Evolutionary conservation across 2,113 vertebrate species (phyloP), one percentile per base, ranked within the genome.

Genomic region (Columba livia): DNA sequence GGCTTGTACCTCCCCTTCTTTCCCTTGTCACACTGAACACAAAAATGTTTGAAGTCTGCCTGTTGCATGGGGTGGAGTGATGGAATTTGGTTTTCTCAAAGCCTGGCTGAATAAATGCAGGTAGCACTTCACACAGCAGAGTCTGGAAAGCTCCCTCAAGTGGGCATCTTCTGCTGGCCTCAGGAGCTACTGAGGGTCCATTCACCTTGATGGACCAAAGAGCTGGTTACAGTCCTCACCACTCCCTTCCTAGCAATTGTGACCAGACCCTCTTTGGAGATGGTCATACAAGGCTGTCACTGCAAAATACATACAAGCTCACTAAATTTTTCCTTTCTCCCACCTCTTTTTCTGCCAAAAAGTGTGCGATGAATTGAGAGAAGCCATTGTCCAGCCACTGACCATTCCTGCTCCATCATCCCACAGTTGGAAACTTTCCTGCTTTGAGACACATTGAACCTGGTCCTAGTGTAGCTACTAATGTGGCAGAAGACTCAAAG

Each of bases 341-440:
- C 19, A 6, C 6, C 9, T 81, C 42, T 17, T 44, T 6, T 34
- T 9, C 75, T 20, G 29, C 10, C 62, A 29, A 10, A 32, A 21
- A 12, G 11, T 7, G 28, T 4, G 34, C 32, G 51, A 3, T 11
- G 31, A 34, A 62, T 5, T 5, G 7, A 18, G 31, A 3, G 1
- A 72, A 1, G 10, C 16, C 54, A 6, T n/a, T n/a, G 32, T 20
- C 53, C 75, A 40, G 32, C 24, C 53, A 15, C 32, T 21, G 51
- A 32, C 36, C 17, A 2, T 62, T 32, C 34, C 47, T 8, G 6
- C 28, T 47, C 64, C 18, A 8, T 36, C 60, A 16, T 5, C 38
- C n/a, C 19, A 4, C 10, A 29, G 62, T 21, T 3, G 4, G 53
- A 24, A n/a, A 1, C 28, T n/a, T 40, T 8, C 18, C 57, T 66